Conservation (phyloP, 2,113 vertebrate genomes). For the Phainopepla nitens region DNA sequence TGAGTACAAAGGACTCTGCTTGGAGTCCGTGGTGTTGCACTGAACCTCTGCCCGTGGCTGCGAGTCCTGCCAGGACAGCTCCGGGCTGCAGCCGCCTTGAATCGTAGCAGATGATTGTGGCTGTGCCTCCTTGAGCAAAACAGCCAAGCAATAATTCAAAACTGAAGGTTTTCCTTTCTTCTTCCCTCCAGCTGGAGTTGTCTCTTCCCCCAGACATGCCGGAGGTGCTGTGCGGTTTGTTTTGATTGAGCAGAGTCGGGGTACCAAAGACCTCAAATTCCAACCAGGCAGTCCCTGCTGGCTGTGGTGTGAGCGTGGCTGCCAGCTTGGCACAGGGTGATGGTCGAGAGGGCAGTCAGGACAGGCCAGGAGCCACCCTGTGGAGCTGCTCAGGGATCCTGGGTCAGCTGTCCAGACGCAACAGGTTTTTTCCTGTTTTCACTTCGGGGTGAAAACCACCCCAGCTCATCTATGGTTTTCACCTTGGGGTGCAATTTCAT, state of each 20-base stretch:
- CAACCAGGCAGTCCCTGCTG: accelerated
- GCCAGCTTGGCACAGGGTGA: not conserved
- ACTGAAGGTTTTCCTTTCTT: not conserved
- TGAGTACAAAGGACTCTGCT: not conserved
- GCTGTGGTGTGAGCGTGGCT: accelerated
- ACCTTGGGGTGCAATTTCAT: not conserved
- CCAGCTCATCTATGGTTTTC: not conserved
- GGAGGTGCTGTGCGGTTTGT: accelerated
- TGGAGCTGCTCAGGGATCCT: not conserved
- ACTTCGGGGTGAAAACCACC: not conserved
- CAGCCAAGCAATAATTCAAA: not conserved
- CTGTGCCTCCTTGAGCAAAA: not conserved
- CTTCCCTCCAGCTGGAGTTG: not conserved
- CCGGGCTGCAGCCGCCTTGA: not conserved
- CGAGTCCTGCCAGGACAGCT: accelerated
- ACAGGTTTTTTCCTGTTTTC: not conserved
- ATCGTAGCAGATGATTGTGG: accelerated
- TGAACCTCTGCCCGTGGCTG: accelerated
- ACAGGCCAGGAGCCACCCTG: not conserved
- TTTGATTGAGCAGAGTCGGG: not conserved
- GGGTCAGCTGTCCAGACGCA: not conserved
- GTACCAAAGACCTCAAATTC: not conserved
- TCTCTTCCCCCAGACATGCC: not conserved
- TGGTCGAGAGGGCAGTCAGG: not conserved
- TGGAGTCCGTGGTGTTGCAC: not conserved